phyloP scores from a whole-genome alignment of 2,113 vertebrate species.

The Tupaia tana region DNA sequence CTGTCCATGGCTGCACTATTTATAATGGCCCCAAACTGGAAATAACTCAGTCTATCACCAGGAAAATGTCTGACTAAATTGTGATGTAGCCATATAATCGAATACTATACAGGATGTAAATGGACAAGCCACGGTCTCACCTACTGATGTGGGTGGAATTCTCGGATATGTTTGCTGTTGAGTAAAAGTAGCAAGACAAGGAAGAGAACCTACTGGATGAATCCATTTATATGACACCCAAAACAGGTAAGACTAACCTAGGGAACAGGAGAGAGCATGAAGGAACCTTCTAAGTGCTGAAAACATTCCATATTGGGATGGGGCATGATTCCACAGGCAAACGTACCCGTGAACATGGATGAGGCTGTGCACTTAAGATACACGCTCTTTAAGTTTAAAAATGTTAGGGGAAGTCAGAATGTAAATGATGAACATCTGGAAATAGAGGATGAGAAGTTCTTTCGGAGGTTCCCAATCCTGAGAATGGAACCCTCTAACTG shows the following conservation, averaged over 20 bases:
- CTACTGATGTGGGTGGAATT: neutral
- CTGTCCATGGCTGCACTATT: neutral
- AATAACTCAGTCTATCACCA: neutral
- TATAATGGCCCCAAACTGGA: neutral
- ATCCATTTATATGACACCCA: neutral
- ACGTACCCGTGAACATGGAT: rapidly evolving
- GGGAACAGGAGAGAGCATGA: neutral
- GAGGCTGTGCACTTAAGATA: neutral
- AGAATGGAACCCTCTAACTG: neutral
- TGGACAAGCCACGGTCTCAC: neutral
- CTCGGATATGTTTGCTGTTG: neutral
- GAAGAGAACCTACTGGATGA: neutral
- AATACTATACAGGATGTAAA: neutral
- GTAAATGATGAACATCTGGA: neutral
- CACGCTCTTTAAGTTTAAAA: neutral
- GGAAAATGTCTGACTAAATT: neutral
- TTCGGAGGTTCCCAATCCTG: neutral
- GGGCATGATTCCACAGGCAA: neutral
- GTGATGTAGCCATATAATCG: neutral
- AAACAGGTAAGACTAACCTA: neutral
- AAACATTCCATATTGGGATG: neutral
- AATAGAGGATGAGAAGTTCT: neutral
- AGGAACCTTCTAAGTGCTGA: neutral
- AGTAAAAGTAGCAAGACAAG: neutral
- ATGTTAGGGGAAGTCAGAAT: neutral